These are phyloP conservation scores for Branchinecta lindahli DNA, from an alignment of 1,140 invertebrate species.

Conservation along the genomic window DNA sequence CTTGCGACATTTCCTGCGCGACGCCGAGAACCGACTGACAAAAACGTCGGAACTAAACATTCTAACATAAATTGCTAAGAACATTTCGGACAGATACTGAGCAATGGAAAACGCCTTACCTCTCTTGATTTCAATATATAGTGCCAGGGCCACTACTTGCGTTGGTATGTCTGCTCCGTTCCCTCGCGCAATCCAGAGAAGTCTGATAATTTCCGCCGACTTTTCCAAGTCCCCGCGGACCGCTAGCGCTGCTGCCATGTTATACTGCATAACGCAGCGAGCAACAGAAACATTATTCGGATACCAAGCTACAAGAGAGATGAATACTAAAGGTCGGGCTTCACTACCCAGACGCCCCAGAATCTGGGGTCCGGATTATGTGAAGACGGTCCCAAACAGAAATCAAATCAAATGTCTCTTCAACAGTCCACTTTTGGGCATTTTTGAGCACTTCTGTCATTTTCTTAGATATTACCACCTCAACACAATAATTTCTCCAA, in stretches of 20 bases:
- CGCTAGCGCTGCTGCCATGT: constrained; percentile 58
- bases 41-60: too few relatives aligned
- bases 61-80: too few relatives aligned
- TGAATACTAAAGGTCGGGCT: constrained; percentile 22
- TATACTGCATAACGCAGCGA: constrained; percentile 54
- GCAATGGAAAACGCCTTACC: constrained; percentile 32
- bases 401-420: too few relatives aligned
- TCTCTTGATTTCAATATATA: constrained; percentile 54
- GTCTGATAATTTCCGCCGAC: constrained; percentile 47
- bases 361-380: too few relatives aligned
- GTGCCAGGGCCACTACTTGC: constrained; percentile 50
- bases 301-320: constrained; percentile 44
- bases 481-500: too few relatives aligned
- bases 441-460: too few relatives aligned
- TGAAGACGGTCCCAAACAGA: too few relatives aligned
- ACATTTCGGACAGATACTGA: not conserved
- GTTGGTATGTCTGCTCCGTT: constrained; percentile 46
- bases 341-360: too few relatives aligned
- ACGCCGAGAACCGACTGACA: too few relatives aligned
- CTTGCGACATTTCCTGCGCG: too few relatives aligned
- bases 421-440: too few relatives aligned
- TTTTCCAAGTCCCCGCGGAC: constrained; percentile 58
- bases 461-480: too few relatives aligned
- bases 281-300: constrained; percentile 47
- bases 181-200: constrained; percentile 41